These are phyloP conservation scores for Verasper variegatus DNA, from an alignment of 2,113 vertebrate species.

Conservation along the genomic window DNA sequence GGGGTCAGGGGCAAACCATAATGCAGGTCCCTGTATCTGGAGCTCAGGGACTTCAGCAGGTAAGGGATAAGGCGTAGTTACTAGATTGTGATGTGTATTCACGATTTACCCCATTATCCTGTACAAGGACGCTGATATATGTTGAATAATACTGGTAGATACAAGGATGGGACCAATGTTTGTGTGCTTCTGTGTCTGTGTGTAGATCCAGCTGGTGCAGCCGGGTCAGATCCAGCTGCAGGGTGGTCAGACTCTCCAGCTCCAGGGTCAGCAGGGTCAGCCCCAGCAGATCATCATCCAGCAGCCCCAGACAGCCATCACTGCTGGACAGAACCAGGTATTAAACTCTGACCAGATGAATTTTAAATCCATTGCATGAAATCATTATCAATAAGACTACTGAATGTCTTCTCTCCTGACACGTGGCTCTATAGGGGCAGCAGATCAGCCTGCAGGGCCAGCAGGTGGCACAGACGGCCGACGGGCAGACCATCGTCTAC, in stretches of 20 bases:
- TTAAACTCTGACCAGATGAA: slow-evolving; percentile 9
- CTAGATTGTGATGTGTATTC: not conserved
- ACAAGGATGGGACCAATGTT: not conserved
- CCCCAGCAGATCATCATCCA: slow-evolving; percentile 99
- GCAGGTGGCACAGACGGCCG: slow-evolving; percentile 96
- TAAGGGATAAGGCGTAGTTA: slow-evolving; percentile 60
- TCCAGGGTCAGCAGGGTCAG: slow-evolving; percentile 96
- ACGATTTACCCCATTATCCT: not conserved
- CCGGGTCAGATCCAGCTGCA: slow-evolving; percentile 98
- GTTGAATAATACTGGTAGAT: not conserved
- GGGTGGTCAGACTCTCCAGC: slow-evolving; percentile 95
- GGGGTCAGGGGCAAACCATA: slow-evolving; percentile 96
- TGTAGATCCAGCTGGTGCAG: slow-evolving; percentile 91
- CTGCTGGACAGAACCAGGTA: slow-evolving; percentile 98
- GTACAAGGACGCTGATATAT: not conserved
- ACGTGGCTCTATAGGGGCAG: slow-evolving; percentile 83
- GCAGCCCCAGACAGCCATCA: slow-evolving; percentile 97
- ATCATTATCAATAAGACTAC: not conserved
- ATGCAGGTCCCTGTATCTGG: slow-evolving; percentile 98
- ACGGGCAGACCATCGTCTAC: slow-evolving; percentile 98
- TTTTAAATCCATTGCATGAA: not conserved
- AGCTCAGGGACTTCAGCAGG: slow-evolving; percentile 96
- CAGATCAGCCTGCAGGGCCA: slow-evolving; percentile 98
- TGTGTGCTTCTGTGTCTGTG: slow-evolving; percentile 4
- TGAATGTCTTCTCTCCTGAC: not conserved